phyloP scores from a whole-genome alignment of 2,888 invertebrate genomes.

The Campoplex capitator region DNA sequence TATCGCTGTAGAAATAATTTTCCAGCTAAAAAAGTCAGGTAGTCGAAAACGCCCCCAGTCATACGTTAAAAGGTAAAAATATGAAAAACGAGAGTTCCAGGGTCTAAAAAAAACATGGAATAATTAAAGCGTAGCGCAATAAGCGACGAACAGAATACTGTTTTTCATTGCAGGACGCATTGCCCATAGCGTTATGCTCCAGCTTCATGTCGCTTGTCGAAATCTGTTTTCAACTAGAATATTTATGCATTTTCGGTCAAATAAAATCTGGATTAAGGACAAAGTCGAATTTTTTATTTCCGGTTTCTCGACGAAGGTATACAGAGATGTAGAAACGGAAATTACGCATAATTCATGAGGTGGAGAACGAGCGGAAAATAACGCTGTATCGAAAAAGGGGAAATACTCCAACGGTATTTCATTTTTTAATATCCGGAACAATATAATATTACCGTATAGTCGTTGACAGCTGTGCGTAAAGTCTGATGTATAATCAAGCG shows the following conservation, averaged over 20 bases:
- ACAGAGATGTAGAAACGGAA: not conserved
- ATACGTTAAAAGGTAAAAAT: no score
- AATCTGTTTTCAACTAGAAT: not conserved
- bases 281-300: no score
- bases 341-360: not conserved
- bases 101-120: no score
- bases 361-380: not conserved
- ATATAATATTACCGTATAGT: not conserved
- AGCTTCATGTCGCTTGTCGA: not conserved
- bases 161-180: not conserved
- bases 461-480: conserved; percentile 15
- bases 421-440: not conserved
- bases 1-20: no score
- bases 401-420: not conserved
- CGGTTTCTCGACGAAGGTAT: no score
- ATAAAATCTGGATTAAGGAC: no score
- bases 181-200: not conserved
- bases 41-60: no score
- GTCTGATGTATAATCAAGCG: conserved; percentile 42
- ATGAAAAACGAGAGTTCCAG: no score
- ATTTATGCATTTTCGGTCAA: not conserved
- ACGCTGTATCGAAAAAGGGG: not conserved
- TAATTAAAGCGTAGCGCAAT: no score
- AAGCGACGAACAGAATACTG: no score
- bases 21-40: no score